phyloP scores from a whole-genome alignment of 1,140 invertebrate species.

The Ostrea edulis region DNA sequence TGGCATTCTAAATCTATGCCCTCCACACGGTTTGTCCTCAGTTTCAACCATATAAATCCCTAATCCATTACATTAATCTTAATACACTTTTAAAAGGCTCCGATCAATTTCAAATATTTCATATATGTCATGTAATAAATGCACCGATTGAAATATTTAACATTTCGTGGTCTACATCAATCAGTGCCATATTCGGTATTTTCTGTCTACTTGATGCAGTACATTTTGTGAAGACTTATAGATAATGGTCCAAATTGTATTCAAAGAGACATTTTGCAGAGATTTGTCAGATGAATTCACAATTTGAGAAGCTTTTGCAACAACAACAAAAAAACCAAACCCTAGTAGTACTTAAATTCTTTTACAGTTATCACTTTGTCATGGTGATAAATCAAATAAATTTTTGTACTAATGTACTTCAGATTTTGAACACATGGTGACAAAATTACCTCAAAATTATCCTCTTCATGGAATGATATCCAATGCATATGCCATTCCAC shows the following conservation, averaged over 20 bases:
- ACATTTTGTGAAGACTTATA: neutral
- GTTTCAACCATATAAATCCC: neutral
- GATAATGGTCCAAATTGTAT: no score
- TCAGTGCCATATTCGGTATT: neutral
- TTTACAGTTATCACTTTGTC: no score
- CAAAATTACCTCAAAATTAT: neutral
- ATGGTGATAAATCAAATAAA: no score
- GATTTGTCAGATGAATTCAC: no score
- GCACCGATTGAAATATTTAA: constrained; percentile 8
- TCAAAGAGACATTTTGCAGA: no score
- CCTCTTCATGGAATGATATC: neutral
- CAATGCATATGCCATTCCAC: neutral
- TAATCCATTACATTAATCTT: constrained; percentile 22
- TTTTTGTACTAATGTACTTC: no score
- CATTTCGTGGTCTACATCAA: neutral
- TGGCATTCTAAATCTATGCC: neutral
- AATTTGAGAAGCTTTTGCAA: no score
- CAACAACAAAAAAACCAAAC: no score
- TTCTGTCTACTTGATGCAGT: neutral
- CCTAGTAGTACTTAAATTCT: no score
- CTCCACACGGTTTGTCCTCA: neutral
- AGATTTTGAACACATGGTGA: neutral
- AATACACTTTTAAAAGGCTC: neutral
- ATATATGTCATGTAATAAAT: neutral
- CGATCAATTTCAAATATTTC: constrained; percentile 11